Conservation (phyloP, 2,888 invertebrate species). For the Drosophila monieri region DNA sequence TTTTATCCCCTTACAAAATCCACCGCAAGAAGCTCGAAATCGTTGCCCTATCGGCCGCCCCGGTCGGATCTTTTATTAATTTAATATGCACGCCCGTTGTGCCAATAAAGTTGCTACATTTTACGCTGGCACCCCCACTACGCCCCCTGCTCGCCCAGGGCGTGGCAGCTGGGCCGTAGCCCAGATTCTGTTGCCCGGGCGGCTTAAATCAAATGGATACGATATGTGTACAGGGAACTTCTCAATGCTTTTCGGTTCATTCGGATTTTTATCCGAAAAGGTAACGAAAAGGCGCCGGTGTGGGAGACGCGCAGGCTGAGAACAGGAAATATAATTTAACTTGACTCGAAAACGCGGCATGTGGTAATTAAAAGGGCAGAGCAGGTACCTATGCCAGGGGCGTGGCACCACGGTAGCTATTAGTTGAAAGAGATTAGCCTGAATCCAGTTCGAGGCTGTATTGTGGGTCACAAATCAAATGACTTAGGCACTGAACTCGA, state of each 20-base stretch:
- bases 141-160: constrained; percentile 12
- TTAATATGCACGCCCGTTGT: constrained; percentile 82
- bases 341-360: constrained; percentile 66
- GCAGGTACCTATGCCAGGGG: constrained; percentile 65
- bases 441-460: constrained; percentile 28
- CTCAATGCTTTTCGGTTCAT: constrained; percentile 38
- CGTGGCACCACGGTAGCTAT: constrained; percentile 71
- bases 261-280: constrained; percentile 2
- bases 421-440: constrained; percentile 56
- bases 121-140: constrained; percentile 62
- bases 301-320: constrained; percentile 38
- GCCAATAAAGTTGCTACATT: constrained; percentile 83
- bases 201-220: constrained; percentile 80
- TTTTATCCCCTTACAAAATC: constrained; percentile 8
- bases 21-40: constrained; percentile 11
- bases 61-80: constrained; percentile 63
- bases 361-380: constrained; percentile 77
- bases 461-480: constrained; percentile 59
- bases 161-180: constrained; percentile 45
- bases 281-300: constrained; percentile 56
- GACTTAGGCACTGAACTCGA: constrained; percentile 67
- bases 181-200: constrained; percentile 45
- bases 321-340: constrained; percentile 78
- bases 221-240: constrained; percentile 32
- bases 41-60: constrained; percentile 18